These are phyloP conservation scores for Miltochrista miniata DNA, from an alignment of 2,888 invertebrate species.

Conservation along the genomic window DNA sequence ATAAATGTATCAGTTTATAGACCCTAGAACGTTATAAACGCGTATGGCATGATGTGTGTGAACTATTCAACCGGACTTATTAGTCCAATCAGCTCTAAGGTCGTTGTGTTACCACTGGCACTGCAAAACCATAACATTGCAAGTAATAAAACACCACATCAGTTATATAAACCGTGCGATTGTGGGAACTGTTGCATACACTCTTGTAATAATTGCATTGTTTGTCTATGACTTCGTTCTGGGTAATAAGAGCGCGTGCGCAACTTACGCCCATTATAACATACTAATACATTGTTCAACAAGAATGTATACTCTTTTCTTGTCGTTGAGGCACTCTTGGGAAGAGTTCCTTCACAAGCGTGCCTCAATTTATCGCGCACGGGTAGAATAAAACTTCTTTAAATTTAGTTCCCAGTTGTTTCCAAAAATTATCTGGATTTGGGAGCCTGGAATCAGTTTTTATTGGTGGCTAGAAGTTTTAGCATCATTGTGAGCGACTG, in stretches of 20 bases:
- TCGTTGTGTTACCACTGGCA: conserved; percentile 60
- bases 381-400: no score
- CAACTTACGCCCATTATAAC: conserved; percentile 31
- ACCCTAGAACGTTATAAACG: conserved; percentile 27
- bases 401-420: no score
- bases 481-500: no score
- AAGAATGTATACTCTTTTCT: background rate
- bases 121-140: conserved; percentile 41
- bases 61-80: conserved; percentile 11
- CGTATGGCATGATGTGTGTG: conserved; percentile 28
- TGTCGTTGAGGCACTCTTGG: background rate
- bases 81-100: conserved; percentile 49
- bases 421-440: no score
- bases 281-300: conserved; percentile 22
- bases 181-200: conserved; percentile 59
- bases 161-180: conserved; percentile 58
- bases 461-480: no score
- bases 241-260: conserved; percentile 49
- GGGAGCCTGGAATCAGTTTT: no score
- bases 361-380: no score
- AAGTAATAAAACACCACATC: conserved; percentile 59
- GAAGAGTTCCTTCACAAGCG: background rate
- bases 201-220: conserved; percentile 46
- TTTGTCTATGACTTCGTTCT: conserved; percentile 44
- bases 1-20: no score